Evolutionary conservation across 2,113 vertebrate genomes (phyloP).

Genomic region (Chamaea fasciata): DNA sequence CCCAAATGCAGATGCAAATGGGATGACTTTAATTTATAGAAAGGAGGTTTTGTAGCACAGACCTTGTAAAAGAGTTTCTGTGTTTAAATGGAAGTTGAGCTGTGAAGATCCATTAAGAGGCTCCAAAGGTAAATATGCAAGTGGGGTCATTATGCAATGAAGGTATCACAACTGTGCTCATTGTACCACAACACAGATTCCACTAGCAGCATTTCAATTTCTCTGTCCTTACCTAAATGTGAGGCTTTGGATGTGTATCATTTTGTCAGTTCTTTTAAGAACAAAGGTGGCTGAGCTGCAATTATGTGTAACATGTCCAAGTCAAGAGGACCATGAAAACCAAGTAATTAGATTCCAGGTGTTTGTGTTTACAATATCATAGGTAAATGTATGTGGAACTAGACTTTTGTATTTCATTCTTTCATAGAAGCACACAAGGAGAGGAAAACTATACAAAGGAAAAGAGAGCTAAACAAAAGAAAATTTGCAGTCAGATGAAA

Average conservation of each 20-base stretch:
- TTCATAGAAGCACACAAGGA: neutral
- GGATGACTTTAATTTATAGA: neutral
- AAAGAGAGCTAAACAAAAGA: too few relatives aligned
- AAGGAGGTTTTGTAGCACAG: neutral
- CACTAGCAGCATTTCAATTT: neutral
- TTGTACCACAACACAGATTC: neutral
- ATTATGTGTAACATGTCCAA: neutral
- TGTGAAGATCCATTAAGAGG: neutral
- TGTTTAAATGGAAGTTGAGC: neutral
- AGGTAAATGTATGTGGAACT: neutral
- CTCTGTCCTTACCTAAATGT: neutral
- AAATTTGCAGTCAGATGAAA: neutral
- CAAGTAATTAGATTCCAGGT: neutral
- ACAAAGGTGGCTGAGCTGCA: neutral
- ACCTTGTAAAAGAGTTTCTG: neutral
- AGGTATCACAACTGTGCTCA: neutral
- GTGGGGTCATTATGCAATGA: neutral
- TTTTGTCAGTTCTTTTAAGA: neutral
- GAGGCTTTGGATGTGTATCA: neutral
- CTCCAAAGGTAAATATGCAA: neutral
- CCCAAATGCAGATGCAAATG: neutral
- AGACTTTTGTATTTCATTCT: neutral
- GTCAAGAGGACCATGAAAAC: neutral
- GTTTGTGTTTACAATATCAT: neutral
- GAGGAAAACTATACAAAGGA: neutral